Evolutionary conservation across 1,140 invertebrate species (phyloP), one percentile per base, ranked within the genome.

Genomic region (Homalodisca vitripennis): DNA sequence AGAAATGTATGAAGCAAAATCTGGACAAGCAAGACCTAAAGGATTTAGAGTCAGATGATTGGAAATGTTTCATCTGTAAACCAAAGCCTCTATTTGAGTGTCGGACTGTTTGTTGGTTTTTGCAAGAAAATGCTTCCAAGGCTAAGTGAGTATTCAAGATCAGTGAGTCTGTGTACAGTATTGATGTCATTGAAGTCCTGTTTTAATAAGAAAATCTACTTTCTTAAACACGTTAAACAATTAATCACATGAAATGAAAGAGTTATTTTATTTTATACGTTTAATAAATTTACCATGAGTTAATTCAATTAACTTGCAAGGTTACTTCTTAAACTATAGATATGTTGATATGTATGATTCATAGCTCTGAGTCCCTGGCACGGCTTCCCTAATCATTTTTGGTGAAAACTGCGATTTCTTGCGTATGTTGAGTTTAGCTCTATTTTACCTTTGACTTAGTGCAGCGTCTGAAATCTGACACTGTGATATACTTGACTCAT

Each of bases 1-100:
- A 60, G 55, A 60, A 60, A 60, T 60, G 55, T 26, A 27, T 60
- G 3, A 60, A 60, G 55, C 55, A 60, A 26, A 60, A 60, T n/a
- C 26, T 60, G 22, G 14, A 13, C 22, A 60, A 29, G 55, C 22
- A 60, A n/a, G 55, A 60, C 29, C 22, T 60, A 13, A 60, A 60
- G n/a, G 55, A 60, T n/a, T 6, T 60, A 13, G 55, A 60, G 27
- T 60, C 55, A 60, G 55, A 60, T 30, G 55, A 60, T 24, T 60
- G 55, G 55, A 26, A 60, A n/a, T 60, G 55, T 60, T n/a, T 60
- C 3, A 60, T 60, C 12, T 60, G 55, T 26, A 60, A 29, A 6
- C 55, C 55, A 10, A 60, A 60, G 27, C 55, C 55, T 6, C 29
- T 60, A 26, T 60, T 22, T n/a, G 55, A 60, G 2, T 30, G 55